Conservation (phyloP, 2,888 invertebrate species). For the Thyatira batis region DNA sequence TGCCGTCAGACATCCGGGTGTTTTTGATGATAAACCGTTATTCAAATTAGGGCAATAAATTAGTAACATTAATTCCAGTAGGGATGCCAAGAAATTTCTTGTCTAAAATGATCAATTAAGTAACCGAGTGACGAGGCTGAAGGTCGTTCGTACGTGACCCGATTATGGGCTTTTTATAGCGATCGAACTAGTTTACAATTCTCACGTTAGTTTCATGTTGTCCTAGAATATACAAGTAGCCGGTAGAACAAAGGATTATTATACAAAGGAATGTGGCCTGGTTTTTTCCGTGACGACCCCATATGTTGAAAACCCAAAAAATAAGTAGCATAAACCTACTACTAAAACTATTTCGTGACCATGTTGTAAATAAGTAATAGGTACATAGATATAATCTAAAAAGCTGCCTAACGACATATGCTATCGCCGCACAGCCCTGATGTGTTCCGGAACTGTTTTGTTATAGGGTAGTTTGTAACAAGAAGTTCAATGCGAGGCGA, state of each 20-base stretch:
- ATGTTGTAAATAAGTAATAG: too few species aligned
- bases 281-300: neutral
- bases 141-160: conserved; percentile 55
- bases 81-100: conserved; percentile 15
- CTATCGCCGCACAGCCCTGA: conserved; percentile 3
- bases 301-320: neutral
- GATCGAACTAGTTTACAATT: conserved; percentile 36
- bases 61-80: neutral
- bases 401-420: neutral
- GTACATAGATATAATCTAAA: neutral
- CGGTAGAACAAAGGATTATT: conserved; percentile 34
- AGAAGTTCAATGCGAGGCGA: neutral
- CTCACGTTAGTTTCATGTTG: conserved; percentile 23
- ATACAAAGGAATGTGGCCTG: neutral
- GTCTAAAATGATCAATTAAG: conserved; percentile 28
- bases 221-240: conserved; percentile 33
- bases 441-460: neutral
- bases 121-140: conserved; percentile 30
- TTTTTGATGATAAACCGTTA: neutral
- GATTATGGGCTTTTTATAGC: conserved; percentile 47
- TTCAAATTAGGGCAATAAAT: neutral
- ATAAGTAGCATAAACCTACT: too few species aligned
- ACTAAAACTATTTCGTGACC: too few species aligned
- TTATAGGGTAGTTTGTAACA: neutral
- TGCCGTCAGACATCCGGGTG: neutral